These are phyloP conservation scores for Deroptyus accipitrinus DNA, from an alignment of 2,113 vertebrate genomes.

Conservation along the genomic window DNA sequence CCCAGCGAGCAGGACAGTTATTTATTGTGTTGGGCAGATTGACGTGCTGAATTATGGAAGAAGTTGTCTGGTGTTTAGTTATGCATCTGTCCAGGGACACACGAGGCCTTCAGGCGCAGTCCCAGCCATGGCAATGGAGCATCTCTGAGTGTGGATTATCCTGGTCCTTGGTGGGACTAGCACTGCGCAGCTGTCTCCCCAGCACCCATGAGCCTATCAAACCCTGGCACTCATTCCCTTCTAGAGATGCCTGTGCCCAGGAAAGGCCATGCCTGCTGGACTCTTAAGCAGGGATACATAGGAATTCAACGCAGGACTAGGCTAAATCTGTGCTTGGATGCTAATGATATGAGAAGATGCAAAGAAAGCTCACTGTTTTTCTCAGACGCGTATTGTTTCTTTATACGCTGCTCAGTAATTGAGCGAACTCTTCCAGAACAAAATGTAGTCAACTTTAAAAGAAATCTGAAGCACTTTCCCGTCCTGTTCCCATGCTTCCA, in stretches of 20 bases:
- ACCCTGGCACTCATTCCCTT: fast-evolving
- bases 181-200: not conserved
- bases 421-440: not conserved
- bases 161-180: not conserved
- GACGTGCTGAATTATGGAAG: not conserved
- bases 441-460: not conserved
- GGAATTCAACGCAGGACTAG: not conserved
- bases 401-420: not conserved
- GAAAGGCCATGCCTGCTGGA: not conserved
- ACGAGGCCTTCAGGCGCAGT: fast-evolving
- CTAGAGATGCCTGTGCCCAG: not conserved
- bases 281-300: fast-evolving
- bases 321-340: not conserved
- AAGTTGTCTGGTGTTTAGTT: not conserved
- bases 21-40: not conserved
- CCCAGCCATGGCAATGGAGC: not conserved
- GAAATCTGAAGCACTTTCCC: not conserved
- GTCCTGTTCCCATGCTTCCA: not conserved
- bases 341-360: not conserved
- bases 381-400: not conserved
- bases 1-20: not conserved
- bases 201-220: not conserved
- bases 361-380: not conserved
- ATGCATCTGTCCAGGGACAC: not conserved
- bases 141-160: not conserved